Base-by-base conservation (phyloP, 37 sponge, comb jelly and placozoan species). In the Halichondria panicea region DNA sequence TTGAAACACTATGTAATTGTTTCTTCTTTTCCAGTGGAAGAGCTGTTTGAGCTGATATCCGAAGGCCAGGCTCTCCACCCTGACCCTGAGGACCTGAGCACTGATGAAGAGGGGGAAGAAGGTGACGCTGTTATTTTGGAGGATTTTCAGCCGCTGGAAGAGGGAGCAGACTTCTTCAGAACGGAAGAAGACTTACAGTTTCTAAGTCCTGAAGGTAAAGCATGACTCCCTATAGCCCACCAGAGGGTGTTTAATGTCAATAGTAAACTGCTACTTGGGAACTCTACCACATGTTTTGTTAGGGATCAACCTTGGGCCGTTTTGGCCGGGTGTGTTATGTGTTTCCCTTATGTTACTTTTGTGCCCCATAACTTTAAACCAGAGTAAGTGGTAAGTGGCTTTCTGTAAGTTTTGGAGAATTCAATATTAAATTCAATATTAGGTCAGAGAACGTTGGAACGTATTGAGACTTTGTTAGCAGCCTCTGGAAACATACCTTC, bases 31-130 rank as follows among this genome's bases (percentile, higher is more conserved):
- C 2, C 52, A 91, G 91, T 91, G 74, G 82, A 85, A 4, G 73
- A 42, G 5, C 68, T 91, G 36, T 91, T 75, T 40, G 24, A 55
- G 43, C 79, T 79, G 0, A 77, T 91, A 15, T 85, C 77, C 2
- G 71, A 85, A 54, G 85, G 91, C 62, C 91, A 91, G 74, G 33
- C 46, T n/a, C 70, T 91, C 6, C 79, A 91, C 43, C 91, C 91
- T 21, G 91, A 86, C 72, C 68, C 91, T n/a, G 82, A 87, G 19
- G 50, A 62, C 18, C 68, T 70, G 19, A 60, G 55, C 44, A 70
- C 60, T 30, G 74, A 67, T 35, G 75, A 66, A 36, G 77, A 76
- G 45, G 86, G 76, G 22, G 77, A 25, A 4, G 81, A 70, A 21
- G 62, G 35, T 0, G 75, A 66, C 66, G 42, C 27, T 0, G 66